Evolutionary conservation across 92 coral and sea anemone genomes (phyloP).

Genomic region (Actinostola sp.): DNA sequence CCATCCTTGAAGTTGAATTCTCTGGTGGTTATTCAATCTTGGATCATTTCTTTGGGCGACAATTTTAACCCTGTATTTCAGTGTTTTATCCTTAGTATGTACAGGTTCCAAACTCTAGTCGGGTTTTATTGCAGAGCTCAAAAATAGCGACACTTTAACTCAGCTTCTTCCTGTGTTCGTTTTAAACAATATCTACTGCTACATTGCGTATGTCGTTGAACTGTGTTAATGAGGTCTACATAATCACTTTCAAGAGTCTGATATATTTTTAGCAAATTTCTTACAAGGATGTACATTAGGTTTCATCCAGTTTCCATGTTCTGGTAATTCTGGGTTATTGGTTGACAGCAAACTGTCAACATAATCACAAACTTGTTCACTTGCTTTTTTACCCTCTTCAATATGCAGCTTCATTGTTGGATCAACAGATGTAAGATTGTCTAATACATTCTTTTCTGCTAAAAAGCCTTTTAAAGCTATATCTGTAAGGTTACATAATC

Average conservation of each 20-base stretch:
- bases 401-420: conserved; percentile 23
- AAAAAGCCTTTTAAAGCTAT: conserved; percentile 57
- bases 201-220: conserved; percentile 74
- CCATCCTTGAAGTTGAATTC: conserved; percentile 51
- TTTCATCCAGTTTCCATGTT: conserved; percentile 62
- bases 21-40: conserved; percentile 52
- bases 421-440: conserved; percentile 31
- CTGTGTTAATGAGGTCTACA: conserved; percentile 55
- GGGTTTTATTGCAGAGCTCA: conserved; percentile 49
- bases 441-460: conserved; percentile 18
- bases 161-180: conserved; percentile 50
- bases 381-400: conserved; percentile 59
- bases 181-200: conserved; percentile 68
- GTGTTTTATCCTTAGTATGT: conserved; percentile 47
- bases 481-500: conserved; percentile 54
- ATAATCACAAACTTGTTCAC: conserved; percentile 58
- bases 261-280: conserved; percentile 45
- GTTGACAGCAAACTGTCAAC: conserved; percentile 70
- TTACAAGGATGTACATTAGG: conserved; percentile 74
- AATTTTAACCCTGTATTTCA: conserved; percentile 49
- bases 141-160: conserved; percentile 67
- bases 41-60: conserved; percentile 48
- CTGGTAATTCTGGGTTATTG: conserved; percentile 69
- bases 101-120: conserved; percentile 63
- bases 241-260: conserved; percentile 49